Evolutionary conservation across 35 echinoderm and acorn worm genomes (phyloP).

Genomic region (Heliocidaris erythrogramma): DNA sequence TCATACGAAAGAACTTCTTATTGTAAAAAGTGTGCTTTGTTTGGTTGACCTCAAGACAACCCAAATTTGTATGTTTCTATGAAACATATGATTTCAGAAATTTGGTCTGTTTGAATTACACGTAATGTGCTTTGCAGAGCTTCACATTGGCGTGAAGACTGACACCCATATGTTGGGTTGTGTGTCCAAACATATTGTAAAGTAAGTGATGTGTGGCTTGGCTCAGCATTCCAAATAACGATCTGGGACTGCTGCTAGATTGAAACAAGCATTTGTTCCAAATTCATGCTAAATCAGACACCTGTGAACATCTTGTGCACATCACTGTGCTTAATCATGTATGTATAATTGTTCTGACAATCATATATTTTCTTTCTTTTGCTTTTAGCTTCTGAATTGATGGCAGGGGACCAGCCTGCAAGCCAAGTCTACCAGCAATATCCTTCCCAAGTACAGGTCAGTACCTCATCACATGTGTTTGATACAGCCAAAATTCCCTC

Average conservation of each 20-base stretch:
- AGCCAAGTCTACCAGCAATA: slow-evolving; percentile 11
- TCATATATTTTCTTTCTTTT: neutral
- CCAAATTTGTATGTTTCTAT: too few species aligned
- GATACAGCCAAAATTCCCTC: too few species aligned
- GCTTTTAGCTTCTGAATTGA: neutral
- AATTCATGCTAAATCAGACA: neutral
- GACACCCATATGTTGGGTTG: too few species aligned
- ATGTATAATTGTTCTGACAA: too few species aligned
- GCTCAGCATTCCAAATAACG: neutral
- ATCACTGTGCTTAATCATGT: neutral
- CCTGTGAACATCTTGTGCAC: neutral
- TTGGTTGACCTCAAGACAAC: too few species aligned
- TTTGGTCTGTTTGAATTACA: too few species aligned
- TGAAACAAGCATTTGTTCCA: neutral
- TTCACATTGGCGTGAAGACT: too few species aligned
- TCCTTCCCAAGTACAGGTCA: slow-evolving; percentile 18
- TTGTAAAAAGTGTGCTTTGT: too few species aligned
- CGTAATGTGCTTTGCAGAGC: too few species aligned
- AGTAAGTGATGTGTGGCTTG: neutral
- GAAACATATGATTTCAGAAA: too few species aligned
- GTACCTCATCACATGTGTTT: neutral
- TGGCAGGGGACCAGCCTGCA: neutral
- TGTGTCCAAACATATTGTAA: too few species aligned
- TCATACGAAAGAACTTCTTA: too few species aligned
- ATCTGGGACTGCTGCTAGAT: neutral